phyloP scores from a whole-genome alignment of 1,140 invertebrate species.

The Drosophila ogumai region DNA sequence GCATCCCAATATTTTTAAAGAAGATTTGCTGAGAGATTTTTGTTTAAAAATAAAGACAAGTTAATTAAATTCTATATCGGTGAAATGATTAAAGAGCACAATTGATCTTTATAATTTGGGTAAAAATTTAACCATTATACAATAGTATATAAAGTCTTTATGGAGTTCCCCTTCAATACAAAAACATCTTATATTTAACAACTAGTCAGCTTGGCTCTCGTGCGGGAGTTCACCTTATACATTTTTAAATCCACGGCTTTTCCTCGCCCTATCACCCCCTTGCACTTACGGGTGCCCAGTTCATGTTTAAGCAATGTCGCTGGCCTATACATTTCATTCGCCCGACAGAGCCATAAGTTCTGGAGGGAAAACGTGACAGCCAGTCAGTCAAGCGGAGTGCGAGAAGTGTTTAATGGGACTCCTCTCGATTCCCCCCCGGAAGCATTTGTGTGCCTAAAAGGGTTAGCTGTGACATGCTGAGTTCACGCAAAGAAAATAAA shows the following conservation, averaged over 20 bases:
- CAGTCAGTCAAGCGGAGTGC: conserved; percentile 19
- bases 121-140: background rate
- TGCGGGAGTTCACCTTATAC: conserved; percentile 37
- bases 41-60: too few relatives aligned
- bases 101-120: background rate
- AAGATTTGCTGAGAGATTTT: too few relatives aligned
- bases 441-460: conserved; percentile 58
- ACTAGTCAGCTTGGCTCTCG: background rate
- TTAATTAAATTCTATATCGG: too few relatives aligned
- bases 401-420: conserved; percentile 25
- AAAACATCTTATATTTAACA: background rate
- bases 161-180: conserved; percentile 37
- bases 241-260: conserved; percentile 55
- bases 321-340: conserved; percentile 58
- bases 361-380: conserved; percentile 26
- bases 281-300: background rate
- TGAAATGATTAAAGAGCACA: background rate
- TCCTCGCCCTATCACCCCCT: conserved; percentile 5
- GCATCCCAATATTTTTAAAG: too few relatives aligned
- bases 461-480: conserved; percentile 21
- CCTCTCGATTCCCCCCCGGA: conserved; percentile 8
- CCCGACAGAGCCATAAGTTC: conserved; percentile 40
- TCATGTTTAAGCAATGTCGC: conserved; percentile 49
- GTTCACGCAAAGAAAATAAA: background rate
- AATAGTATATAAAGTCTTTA: conserved; percentile 14